Evolutionary conservation across 2,113 vertebrate species (phyloP).

Genomic region (Ciconia stormi): DNA sequence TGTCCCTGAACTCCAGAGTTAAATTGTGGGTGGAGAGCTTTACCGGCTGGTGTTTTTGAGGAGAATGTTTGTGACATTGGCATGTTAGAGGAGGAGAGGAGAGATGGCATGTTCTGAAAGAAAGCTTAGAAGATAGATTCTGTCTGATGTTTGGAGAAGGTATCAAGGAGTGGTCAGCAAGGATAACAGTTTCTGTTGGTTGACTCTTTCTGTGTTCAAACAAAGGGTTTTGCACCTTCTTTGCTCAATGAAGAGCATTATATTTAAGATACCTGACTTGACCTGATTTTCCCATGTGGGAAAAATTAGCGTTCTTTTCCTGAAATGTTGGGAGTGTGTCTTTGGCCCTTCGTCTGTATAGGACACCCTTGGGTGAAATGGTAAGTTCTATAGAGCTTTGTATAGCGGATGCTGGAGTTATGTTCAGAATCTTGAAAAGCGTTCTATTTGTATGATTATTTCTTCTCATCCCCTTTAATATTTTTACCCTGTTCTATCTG

Average conservation of each 20-base stretch:
- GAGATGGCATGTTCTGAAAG: not conserved
- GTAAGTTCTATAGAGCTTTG: not conserved
- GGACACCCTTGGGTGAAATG: not conserved
- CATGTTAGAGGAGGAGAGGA: not conserved
- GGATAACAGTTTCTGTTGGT: not conserved
- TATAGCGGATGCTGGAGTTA: not conserved
- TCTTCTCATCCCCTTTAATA: not conserved
- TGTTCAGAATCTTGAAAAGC: not conserved
- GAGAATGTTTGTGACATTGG: fast-evolving
- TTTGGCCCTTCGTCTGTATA: not conserved
- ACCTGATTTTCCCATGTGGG: not conserved
- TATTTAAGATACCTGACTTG: not conserved
- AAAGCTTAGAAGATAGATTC: not conserved
- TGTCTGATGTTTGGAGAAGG: not conserved
- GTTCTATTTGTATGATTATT: not conserved
- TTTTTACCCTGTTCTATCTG: not conserved
- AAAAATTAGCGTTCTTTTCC: not conserved
- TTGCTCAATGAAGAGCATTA: not conserved
- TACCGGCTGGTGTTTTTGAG: not conserved
- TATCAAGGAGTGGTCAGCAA: not conserved
- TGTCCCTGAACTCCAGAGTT: not conserved
- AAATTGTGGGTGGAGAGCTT: not conserved
- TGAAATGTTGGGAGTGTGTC: not conserved
- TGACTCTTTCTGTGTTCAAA: not conserved
- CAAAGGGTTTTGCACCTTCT: not conserved